These are phyloP conservation scores for Pammene aurita DNA, from an alignment of 2,888 invertebrate genomes.

Conservation along the genomic window DNA sequence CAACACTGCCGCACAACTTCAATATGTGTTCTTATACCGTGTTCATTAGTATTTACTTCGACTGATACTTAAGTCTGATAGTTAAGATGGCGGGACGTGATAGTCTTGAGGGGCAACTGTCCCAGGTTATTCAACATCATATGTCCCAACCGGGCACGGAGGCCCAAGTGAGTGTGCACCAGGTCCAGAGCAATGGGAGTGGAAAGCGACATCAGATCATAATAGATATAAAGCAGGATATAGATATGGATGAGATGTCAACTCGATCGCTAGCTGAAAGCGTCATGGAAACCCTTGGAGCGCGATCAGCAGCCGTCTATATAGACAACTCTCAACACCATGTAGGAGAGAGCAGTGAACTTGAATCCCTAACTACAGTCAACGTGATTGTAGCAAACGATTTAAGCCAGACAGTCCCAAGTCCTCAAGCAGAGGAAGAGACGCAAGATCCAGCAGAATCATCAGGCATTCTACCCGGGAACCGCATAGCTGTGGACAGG, in stretches of 20 bases:
- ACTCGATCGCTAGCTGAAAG: slow-evolving; percentile 78
- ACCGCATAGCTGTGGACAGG: slow-evolving; percentile 72
- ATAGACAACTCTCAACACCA: slow-evolving; percentile 70
- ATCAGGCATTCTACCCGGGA: slow-evolving; percentile 60
- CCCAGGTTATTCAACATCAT: slow-evolving; percentile 76
- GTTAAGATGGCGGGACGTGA: slow-evolving; percentile 71
- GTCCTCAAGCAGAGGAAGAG: slow-evolving; percentile 60
- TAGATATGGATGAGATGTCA: slow-evolving; percentile 77
- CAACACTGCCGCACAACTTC: slow-evolving; percentile 43
- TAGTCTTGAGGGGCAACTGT: slow-evolving; percentile 68
- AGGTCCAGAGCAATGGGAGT: slow-evolving; percentile 69
- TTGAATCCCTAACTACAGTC: slow-evolving; percentile 77
- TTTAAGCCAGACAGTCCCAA: slow-evolving; percentile 58
- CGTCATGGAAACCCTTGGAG: slow-evolving; percentile 79
- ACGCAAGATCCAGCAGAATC: slow-evolving; percentile 56
- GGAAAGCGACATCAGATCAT: slow-evolving; percentile 80
- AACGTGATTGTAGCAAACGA: slow-evolving; percentile 79
- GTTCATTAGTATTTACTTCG: slow-evolving; percentile 73
- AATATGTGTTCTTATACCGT: slow-evolving; percentile 62
- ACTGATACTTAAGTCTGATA: slow-evolving; percentile 71
- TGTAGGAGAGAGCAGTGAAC: slow-evolving; percentile 64
- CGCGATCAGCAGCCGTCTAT: slow-evolving; percentile 75
- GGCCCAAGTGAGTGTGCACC: slow-evolving; percentile 78
- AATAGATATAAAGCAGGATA: slow-evolving; percentile 79
- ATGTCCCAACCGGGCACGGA: slow-evolving; percentile 71